phyloP scores from a whole-genome alignment of 1,140 invertebrate species.

The Drosophila varians region DNA sequence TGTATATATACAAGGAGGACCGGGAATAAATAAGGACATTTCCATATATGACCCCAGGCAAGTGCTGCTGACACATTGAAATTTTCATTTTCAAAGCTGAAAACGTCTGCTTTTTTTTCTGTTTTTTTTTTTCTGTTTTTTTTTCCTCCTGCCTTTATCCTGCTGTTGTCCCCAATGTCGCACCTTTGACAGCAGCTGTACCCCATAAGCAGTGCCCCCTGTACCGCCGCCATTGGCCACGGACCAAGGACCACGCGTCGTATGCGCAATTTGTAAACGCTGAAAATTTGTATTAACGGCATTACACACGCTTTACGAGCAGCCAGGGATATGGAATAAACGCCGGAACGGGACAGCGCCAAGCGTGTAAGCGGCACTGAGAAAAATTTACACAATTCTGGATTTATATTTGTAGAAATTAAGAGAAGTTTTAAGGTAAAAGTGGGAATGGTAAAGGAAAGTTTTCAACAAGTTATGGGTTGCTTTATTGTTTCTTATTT shows the following conservation, averaged over 20 bases:
- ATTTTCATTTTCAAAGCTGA: constrained; percentile 66
- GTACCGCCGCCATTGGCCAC: too few relatives aligned
- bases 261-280: constrained; percentile 78
- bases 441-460: too few relatives aligned
- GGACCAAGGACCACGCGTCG: constrained; percentile 62
- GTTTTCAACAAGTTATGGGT: neutral
- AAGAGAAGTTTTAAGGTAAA: neutral
- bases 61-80: constrained; percentile 74
- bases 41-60: constrained; percentile 17
- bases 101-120: constrained; percentile 31
- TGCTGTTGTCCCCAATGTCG: constrained; percentile 36
- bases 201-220: constrained; percentile 6
- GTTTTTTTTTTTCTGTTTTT: too few relatives aligned
- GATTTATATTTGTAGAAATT: neutral
- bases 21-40: neutral
- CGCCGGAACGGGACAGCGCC: constrained; percentile 15
- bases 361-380: constrained; percentile 6
- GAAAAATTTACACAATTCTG: neutral
- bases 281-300: constrained; percentile 78
- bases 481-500: too few relatives aligned
- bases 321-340: constrained; percentile 45
- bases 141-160: neutral
- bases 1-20: too few relatives aligned
- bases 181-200: constrained; percentile 4
- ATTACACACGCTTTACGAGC: constrained; percentile 75